Evolutionary conservation across 2,113 vertebrate genomes (phyloP).

Genomic region (Microtus oregoni): DNA sequence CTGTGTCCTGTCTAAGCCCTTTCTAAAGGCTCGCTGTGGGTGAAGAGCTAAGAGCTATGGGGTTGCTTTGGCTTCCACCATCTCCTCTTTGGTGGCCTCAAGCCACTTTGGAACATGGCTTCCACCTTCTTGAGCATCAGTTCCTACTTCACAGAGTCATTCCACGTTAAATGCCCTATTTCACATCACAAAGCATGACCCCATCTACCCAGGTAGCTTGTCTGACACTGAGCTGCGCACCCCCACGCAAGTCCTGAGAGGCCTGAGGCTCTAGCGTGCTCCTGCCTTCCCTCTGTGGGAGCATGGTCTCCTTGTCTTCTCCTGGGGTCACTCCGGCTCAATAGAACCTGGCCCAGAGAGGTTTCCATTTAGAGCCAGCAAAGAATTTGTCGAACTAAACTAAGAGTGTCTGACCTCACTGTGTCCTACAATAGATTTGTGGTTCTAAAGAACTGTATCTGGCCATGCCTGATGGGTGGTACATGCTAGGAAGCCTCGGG

Average conservation of each 20-base stretch:
- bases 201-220: rapidly evolving
- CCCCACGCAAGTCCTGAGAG: neutral
- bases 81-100: rapidly evolving
- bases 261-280: no score
- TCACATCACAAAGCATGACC: rapidly evolving
- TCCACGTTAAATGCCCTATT: no score
- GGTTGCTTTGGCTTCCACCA: neutral
- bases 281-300: rapidly evolving
- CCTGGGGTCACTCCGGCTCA: rapidly evolving
- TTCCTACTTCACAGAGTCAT: neutral
- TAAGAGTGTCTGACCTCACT: neutral
- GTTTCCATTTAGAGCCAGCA: neutral
- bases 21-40: neutral
- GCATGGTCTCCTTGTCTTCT: rapidly evolving
- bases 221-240: rapidly evolving
- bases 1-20: neutral
- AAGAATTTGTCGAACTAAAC: neutral
- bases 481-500: neutral
- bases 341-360: neutral
- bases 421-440: neutral
- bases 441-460: neutral
- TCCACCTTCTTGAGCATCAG: neutral
- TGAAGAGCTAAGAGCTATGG: neutral
- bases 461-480: neutral
- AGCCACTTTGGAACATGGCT: neutral